phyloP scores from a whole-genome alignment of 2,888 invertebrate species.

The Exocentrus adspersus region DNA sequence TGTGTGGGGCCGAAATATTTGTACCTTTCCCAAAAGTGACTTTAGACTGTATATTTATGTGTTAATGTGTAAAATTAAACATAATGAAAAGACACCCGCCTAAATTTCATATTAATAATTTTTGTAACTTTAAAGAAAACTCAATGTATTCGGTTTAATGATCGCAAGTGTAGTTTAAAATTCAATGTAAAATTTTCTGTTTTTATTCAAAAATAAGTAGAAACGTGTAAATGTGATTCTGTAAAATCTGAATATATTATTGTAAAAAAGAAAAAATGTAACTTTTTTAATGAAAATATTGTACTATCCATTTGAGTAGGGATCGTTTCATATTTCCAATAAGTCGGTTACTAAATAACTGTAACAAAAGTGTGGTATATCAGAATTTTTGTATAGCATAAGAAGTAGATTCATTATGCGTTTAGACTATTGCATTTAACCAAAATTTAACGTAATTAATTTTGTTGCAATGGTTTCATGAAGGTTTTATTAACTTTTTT shows the following conservation, averaged over 20 bases:
- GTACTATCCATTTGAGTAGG: conserved; percentile 14
- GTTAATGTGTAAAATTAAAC: conserved; percentile 40
- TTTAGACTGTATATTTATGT: conserved; percentile 46
- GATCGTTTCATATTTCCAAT: conserved; percentile 42
- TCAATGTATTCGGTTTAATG: conserved; percentile 25
- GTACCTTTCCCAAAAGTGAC: conserved; percentile 62
- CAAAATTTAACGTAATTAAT: conserved; percentile 49
- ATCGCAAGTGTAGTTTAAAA: conserved; percentile 22
- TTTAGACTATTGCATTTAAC: conserved; percentile 64
- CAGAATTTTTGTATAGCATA: conserved; percentile 63
- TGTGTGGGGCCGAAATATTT: conserved; percentile 56
- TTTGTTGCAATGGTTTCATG: conserved; percentile 39
- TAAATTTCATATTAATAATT: conserved; percentile 33
- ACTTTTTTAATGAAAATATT: conserved; percentile 35
- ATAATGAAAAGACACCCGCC: conserved; percentile 41
- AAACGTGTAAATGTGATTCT: conserved; percentile 47
- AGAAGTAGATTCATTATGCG: conserved; percentile 55
- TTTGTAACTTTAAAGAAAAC: conserved; percentile 25
- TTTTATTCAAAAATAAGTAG: conserved; percentile 37
- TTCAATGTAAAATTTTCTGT: conserved; percentile 37
- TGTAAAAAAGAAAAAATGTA: conserved; percentile 59
- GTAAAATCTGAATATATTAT: conserved; percentile 58
- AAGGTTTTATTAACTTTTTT: conserved; percentile 48
- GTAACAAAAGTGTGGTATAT: conserved; percentile 62
- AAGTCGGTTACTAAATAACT: conserved; percentile 51